Evolutionary conservation across 2,888 invertebrate genomes (phyloP).

Genomic region (Brenthis hecate): DNA sequence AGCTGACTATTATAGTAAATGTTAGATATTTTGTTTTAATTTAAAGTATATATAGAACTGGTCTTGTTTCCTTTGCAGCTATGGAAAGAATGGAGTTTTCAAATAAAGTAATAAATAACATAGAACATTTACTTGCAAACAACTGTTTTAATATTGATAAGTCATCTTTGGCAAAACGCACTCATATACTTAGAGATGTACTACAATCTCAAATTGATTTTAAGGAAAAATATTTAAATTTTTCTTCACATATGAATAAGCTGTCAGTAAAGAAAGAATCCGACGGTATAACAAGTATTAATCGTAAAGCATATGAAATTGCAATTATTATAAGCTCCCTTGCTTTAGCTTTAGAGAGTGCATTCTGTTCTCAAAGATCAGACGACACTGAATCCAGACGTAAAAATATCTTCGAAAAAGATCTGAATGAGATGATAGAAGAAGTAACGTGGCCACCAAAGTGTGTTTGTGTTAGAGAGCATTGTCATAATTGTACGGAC

Average conservation of each 20-base stretch:
- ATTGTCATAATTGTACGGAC: slow-evolving; percentile 52
- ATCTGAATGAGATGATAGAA: slow-evolving; percentile 34
- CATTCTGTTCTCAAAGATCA: slow-evolving; percentile 49
- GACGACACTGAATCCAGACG: slow-evolving; percentile 32
- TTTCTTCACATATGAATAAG: slow-evolving; percentile 4
- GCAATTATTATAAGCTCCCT: slow-evolving; percentile 52
- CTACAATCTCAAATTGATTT: slow-evolving; percentile 52
- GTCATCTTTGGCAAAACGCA: slow-evolving; percentile 48
- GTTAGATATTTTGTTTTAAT: too few relatives aligned
- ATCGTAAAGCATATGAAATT: slow-evolving; percentile 47
- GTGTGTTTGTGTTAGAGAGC: slow-evolving; percentile 54
- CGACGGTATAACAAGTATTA: slow-evolving; percentile 15
- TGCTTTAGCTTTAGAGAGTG: slow-evolving; percentile 49
- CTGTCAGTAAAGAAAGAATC: slow-evolving; percentile 21
- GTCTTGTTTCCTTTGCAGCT: slow-evolving; percentile 48
- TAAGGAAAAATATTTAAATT: slow-evolving; percentile 46
- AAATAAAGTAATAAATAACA: slow-evolving; percentile 46
- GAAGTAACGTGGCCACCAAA: slow-evolving; percentile 44
- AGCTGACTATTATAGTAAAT: too few relatives aligned
- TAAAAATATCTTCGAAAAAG: slow-evolving; percentile 31
- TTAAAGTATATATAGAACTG: background rate
- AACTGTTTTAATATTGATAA: slow-evolving; percentile 50
- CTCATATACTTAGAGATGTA: slow-evolving; percentile 47
- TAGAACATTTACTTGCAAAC: slow-evolving; percentile 48
- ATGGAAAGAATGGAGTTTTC: slow-evolving; percentile 49